These are phyloP conservation scores for Ptilorrhoa leucosticta DNA, from an alignment of 2,113 vertebrate genomes.

Conservation along the genomic window DNA sequence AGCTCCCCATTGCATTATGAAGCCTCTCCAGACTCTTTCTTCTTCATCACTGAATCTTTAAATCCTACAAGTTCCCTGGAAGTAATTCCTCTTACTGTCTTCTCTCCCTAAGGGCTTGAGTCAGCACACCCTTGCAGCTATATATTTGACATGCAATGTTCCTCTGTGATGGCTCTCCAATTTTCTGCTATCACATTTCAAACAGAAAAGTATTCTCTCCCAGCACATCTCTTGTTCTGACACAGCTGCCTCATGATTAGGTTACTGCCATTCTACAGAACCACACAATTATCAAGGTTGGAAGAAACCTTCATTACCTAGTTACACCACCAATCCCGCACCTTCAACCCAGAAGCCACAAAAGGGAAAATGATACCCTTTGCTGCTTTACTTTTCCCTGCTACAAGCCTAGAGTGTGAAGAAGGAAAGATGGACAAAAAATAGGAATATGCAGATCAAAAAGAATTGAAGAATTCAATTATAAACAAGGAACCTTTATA, in stretches of 20 bases:
- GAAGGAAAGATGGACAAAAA: background rate
- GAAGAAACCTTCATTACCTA: background rate
- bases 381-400: background rate
- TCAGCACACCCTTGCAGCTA: background rate
- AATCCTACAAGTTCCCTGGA: background rate
- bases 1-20: background rate
- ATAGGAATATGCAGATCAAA: background rate
- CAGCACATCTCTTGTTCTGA: background rate
- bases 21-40: background rate
- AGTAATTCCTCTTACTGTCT: background rate
- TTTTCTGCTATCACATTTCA: background rate
- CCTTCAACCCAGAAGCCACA: background rate
- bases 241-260: background rate
- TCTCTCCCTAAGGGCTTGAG: background rate
- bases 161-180: background rate
- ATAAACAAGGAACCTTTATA: background rate
- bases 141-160: accelerated
- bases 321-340: background rate
- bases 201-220: background rate
- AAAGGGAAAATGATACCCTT: background rate
- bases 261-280: background rate
- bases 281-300: background rate
- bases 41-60: background rate
- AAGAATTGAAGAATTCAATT: background rate
- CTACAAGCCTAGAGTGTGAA: background rate